Evolutionary conservation across 2,113 vertebrate species (phyloP).

Genomic region (Trinectes maculatus): DNA sequence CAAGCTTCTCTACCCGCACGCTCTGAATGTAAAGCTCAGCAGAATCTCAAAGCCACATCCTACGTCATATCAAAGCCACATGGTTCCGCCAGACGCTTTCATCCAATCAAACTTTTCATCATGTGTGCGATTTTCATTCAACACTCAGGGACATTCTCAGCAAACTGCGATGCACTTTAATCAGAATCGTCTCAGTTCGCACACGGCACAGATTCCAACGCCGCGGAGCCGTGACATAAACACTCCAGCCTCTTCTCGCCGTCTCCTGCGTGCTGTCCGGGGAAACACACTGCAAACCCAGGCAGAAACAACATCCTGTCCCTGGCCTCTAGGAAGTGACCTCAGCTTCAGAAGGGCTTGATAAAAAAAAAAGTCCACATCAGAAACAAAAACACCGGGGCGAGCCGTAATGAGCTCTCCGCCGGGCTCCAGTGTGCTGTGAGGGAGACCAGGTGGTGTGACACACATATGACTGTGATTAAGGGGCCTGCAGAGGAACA

Average conservation of each 20-base stretch:
- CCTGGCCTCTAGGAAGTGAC: constrained; percentile 78
- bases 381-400: constrained; percentile 71
- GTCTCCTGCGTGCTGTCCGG: constrained; percentile 19
- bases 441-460: constrained; percentile 78
- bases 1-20: constrained; percentile 25
- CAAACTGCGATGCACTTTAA: constrained; percentile 5
- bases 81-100: constrained; percentile 33
- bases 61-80: constrained; percentile 38
- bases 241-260: constrained; percentile 11
- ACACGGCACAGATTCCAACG: constrained; percentile 34
- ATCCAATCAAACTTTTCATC: constrained; percentile 31
- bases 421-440: constrained; percentile 66
- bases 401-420: constrained; percentile 66
- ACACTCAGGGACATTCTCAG: constrained; percentile 10
- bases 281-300: constrained; percentile 58
- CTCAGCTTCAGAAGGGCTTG: constrained; percentile 74
- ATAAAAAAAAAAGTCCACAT: constrained; percentile 76
- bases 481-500: constrained; percentile 65
- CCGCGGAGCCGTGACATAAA: constrained; percentile 5
- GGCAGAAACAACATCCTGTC: constrained; percentile 77
- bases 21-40: constrained; percentile 42
- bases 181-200: constrained; percentile 21
- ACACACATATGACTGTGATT: constrained; percentile 80
- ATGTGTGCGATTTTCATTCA: constrained; percentile 35
- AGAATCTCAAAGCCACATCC: constrained; percentile 35